These are phyloP conservation scores for Stegastes partitus DNA, from an alignment of 2,113 vertebrate species.

Conservation along the genomic window DNA sequence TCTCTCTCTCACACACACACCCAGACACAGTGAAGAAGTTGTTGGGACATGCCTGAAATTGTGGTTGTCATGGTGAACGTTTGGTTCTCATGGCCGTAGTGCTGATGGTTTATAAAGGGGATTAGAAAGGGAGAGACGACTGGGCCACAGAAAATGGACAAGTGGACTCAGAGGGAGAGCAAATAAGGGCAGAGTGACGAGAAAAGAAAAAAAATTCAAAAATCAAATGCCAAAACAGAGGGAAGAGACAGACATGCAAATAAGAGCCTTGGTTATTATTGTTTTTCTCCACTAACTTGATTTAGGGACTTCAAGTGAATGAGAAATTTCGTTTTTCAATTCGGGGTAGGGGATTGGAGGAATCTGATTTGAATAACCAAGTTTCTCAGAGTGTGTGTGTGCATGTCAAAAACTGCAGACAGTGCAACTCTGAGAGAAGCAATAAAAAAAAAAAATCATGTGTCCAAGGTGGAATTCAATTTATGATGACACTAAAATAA, in stretches of 20 bases:
- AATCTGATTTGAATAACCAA: background rate
- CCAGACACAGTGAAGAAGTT: conserved; percentile 39
- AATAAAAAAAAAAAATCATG: background rate
- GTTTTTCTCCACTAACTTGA: background rate
- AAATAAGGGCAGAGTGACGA: conserved; percentile 9
- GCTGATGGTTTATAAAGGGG: conserved; percentile 66
- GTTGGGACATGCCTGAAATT: conserved; percentile 71
- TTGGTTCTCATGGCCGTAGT: conserved; percentile 75
- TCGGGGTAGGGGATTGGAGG: too few species aligned
- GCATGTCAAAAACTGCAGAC: background rate
- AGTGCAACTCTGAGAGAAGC: background rate
- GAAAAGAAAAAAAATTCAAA: background rate
- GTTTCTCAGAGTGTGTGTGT: background rate
- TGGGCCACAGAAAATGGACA: conserved; percentile 15
- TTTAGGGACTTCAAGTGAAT: background rate
- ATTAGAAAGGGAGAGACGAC: conserved; percentile 46
- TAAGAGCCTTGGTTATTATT: background rate
- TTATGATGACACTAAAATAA: conserved; percentile 21
- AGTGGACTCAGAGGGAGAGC: background rate
- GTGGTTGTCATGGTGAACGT: conserved; percentile 77
- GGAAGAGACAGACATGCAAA: conserved; percentile 42
- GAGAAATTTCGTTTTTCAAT: background rate
- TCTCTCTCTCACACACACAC: conserved; percentile 35
- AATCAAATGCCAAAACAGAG: conserved; percentile 5
- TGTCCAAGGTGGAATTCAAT: conserved; percentile 15